phyloP scores from a whole-genome alignment of 2,797 vertebrate species.

The Cyclura pinguis region DNA sequence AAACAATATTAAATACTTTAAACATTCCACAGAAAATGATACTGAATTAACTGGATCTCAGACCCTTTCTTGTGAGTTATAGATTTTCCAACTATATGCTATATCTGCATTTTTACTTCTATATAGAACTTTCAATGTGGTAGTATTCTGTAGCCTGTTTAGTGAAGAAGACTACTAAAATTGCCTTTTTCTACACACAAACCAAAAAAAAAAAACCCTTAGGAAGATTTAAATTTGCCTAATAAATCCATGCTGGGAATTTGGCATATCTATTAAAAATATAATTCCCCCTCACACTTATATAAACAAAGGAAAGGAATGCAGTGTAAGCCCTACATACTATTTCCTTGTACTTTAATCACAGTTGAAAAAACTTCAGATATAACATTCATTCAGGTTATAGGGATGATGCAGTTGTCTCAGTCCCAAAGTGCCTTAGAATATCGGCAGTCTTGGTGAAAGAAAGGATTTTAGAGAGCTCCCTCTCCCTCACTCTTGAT shows the following conservation, averaged over 20 bases:
- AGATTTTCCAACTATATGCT: not conserved
- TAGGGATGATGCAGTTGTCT: not conserved
- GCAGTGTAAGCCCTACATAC: not conserved
- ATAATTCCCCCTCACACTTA: not conserved
- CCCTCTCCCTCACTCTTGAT: not conserved
- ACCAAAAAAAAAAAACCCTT: not conserved
- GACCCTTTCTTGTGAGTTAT: too few relatives aligned
- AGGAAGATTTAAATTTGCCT: not conserved
- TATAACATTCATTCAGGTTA: not conserved
- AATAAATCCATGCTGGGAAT: not conserved
- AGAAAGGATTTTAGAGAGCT: not conserved
- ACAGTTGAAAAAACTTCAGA: not conserved
- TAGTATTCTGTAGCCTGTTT: not conserved
- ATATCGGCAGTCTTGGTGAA: not conserved
- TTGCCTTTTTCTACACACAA: not conserved
- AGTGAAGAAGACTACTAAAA: not conserved
- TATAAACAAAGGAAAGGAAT: not conserved
- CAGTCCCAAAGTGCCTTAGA: not conserved
- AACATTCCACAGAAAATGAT: not conserved
- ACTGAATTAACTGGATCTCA: not conserved
- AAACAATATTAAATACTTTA: not conserved
- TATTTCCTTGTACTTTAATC: constrained; percentile 14
- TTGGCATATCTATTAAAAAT: not conserved
- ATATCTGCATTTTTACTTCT: not conserved
- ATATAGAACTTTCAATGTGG: not conserved